These are phyloP conservation scores for Listronotus oregonensis DNA, from an alignment of 1,140 invertebrate genomes.

Conservation along the genomic window DNA sequence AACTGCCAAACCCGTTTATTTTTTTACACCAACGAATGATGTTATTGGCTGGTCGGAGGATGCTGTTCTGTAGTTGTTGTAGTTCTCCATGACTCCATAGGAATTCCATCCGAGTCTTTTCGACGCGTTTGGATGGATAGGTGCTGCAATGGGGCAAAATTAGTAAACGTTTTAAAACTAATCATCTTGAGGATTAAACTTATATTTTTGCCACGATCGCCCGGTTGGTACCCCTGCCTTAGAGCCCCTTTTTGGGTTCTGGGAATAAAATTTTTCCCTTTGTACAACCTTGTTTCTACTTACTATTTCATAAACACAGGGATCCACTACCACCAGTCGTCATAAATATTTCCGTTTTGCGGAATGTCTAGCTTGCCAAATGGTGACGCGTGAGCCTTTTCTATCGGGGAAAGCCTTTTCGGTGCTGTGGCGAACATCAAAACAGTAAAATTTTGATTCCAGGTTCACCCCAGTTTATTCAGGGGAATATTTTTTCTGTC, in stretches of 20 bases:
- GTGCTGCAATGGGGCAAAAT: conserved; percentile 63
- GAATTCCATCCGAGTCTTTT: conserved; percentile 70
- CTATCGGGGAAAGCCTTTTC: conserved; percentile 83
- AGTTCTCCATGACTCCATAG: conserved; percentile 80
- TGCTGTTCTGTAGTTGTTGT: conserved; percentile 76
- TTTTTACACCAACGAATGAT: conserved; percentile 89
- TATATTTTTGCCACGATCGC: no score
- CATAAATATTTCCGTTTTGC: conserved; percentile 92
- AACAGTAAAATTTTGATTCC: conserved; percentile 91
- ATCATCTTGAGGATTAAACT: no score
- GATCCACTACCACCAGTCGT: conserved; percentile 89
- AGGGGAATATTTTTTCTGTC: conserved; percentile 92
- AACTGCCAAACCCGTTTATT: conserved; percentile 85
- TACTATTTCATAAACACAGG: conserved; percentile 92
- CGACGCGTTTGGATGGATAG: conserved; percentile 79
- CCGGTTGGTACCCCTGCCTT: no score
- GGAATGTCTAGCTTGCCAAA: conserved; percentile 88
- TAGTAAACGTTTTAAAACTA: not conserved
- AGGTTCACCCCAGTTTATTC: conserved; percentile 92
- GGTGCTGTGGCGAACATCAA: conserved; percentile 85
- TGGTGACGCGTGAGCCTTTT: conserved; percentile 76
- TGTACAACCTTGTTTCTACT: no score
- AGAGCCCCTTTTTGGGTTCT: no score
- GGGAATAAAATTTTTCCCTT: no score
- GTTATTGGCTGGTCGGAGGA: conserved; percentile 86